A percentile compares a stretch with the other conserved stretches of the same genome.
Evolutionary conservation across 2,113 vertebrate species (phyloP).

Genomic region (Tinamus guttatus): DNA sequence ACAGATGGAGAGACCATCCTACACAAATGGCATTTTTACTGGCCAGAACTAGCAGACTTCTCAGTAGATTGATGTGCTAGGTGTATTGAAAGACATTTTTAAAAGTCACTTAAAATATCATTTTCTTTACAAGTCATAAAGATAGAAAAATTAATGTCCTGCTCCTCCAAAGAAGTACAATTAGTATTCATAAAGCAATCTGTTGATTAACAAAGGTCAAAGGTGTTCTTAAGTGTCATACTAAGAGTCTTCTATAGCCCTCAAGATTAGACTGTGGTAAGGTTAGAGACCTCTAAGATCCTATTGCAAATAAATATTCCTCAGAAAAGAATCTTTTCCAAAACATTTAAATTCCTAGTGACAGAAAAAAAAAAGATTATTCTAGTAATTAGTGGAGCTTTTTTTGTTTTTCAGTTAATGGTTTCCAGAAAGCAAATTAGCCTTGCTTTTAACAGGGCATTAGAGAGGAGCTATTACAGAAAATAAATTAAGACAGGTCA

Average conservation of each 20-base stretch:
- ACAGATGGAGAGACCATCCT: background rate
- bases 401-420: background rate
- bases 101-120: background rate
- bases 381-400: background rate
- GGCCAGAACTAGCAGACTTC: background rate
- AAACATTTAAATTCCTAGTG: background rate
- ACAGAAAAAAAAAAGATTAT: background rate
- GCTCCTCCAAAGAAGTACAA: background rate
- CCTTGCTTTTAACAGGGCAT: background rate
- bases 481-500: background rate
- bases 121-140: background rate
- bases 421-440: background rate
- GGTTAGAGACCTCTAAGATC: background rate
- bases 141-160: background rate
- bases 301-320: background rate
- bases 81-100: background rate
- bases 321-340: background rate
- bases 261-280: background rate
- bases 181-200: background rate
- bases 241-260: background rate
- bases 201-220: background rate
- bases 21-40: slow-evolving; percentile 5
- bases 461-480: background rate
- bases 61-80: background rate
- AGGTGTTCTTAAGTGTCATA: background rate